phyloP scores from a whole-genome alignment of 2,113 vertebrate species.

The Pleuronectes platessa region DNA sequence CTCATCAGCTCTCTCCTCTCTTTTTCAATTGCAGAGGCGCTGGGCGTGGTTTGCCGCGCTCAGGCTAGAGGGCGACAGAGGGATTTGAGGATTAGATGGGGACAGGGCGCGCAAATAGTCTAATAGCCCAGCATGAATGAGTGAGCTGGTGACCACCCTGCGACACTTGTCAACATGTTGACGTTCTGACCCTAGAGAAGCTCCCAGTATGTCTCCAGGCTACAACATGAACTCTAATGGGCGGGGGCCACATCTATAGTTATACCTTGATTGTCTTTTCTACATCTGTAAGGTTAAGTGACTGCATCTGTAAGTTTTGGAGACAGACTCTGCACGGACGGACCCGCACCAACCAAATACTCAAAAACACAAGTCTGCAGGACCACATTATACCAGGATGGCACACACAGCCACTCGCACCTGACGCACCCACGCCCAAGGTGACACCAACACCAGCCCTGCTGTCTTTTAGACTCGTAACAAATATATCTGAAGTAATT shows the following conservation, averaged over 20 bases:
- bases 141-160: background rate
- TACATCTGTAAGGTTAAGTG: too few species aligned
- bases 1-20: conserved; percentile 64
- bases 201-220: too few species aligned
- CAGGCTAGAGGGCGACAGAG: conserved; percentile 61
- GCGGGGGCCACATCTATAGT: too few species aligned
- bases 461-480: too few species aligned
- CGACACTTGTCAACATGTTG: background rate
- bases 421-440: too few species aligned
- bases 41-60: conserved; percentile 88
- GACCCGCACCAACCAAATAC: background rate
- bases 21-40: conserved; percentile 82
- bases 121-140: background rate
- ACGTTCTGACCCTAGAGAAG: background rate
- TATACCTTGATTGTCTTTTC: too few species aligned
- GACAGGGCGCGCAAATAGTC: background rate
- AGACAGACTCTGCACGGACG: background rate
- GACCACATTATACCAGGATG: background rate
- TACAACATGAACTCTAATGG: too few species aligned
- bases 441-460: too few species aligned
- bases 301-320: too few species aligned
- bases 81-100: background rate
- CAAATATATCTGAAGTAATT: too few species aligned
- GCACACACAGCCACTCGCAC: too few species aligned
- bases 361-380: background rate